These are phyloP conservation scores for Eptesicus fuscus DNA, from an alignment of 2,113 vertebrate species.

Conservation along the genomic window DNA sequence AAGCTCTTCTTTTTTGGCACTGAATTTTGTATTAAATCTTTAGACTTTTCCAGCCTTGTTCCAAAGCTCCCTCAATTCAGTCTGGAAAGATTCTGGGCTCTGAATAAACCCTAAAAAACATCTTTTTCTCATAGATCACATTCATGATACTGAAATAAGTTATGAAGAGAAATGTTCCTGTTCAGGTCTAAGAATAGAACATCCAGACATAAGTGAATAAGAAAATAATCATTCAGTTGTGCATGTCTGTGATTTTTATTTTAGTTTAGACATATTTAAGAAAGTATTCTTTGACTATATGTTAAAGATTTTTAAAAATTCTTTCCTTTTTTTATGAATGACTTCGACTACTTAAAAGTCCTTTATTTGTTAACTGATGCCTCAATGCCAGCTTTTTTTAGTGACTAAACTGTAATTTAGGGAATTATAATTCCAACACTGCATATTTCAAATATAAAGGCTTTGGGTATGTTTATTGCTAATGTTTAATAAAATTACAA, in stretches of 20 bases:
- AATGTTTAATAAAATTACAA: slow-evolving; percentile 23
- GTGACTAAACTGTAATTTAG: background rate
- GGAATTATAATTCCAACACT: slow-evolving; percentile 24
- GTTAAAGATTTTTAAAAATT: background rate
- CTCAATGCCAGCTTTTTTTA: slow-evolving; percentile 40
- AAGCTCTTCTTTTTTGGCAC: background rate
- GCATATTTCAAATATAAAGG: slow-evolving; percentile 17
- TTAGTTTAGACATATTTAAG: slow-evolving; percentile 46
- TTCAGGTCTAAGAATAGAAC: slow-evolving; percentile 43
- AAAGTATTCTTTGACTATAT: slow-evolving; percentile 47
- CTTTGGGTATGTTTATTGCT: slow-evolving; percentile 26
- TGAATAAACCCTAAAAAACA: background rate
- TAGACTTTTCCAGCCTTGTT: background rate
- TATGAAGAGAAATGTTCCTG: slow-evolving; percentile 27
- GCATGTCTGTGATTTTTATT: slow-evolving; percentile 37
- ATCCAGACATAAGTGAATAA: slow-evolving; percentile 38
- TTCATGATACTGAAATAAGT: slow-evolving; percentile 10
- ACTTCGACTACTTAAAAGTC: slow-evolving; percentile 41
- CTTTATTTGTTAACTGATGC: slow-evolving; percentile 30
- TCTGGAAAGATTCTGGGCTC: background rate
- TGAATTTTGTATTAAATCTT: background rate
- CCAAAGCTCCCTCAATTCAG: background rate
- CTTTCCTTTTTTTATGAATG: slow-evolving; percentile 46
- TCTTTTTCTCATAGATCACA: slow-evolving; percentile 17
- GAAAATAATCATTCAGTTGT: slow-evolving; percentile 52